Evolutionary conservation across 2,797 vertebrate species (phyloP), one percentile per base, ranked within the genome.

Genomic region (Gymnothorax reevesii): DNA sequence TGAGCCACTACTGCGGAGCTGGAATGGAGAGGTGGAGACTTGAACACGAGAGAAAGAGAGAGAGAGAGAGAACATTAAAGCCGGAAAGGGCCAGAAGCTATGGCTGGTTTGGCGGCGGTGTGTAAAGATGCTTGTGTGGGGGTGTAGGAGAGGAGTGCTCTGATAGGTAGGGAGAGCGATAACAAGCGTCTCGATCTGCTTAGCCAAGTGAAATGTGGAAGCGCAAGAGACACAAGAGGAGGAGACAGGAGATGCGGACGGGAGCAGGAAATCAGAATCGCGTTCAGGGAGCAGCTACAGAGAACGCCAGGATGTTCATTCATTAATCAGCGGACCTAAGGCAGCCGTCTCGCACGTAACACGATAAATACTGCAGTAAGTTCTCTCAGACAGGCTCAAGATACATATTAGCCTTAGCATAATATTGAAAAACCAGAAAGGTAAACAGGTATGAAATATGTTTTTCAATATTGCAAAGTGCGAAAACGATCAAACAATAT

Each of bases 281-380:
- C 92, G 94, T 94, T 94, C 94, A 92, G 93, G 90, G 91, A 91
- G 92, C 93, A 91, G 89, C 92, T 93, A 94, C 94, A 92, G 91
- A 90, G 89, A 92, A 93, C 92, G 85, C 66, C 90, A 93, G 91
- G 93, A 89, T 93, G 91, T 89, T 95, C 95, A 94, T 94, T 96
- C 94, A 96, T 95, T 95, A 93, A 95, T 94, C 92, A 95, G 94
- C 93, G 93, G 92, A 94, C 93, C 92, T 94, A 90, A 92, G 92
- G 93, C 93, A 93, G 93, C 92, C 93, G 93, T 93, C 94, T 90
- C 90, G 91, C 93, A 87, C 92, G 92, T 92, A 93, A 92, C 93
- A 90, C 87, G 89, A 89, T 85, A 75, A 10, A 49, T 49, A n/a
- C 42, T 54, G 42, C 75, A 20, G 49, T n/a, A 4, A 7, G 20